Base-by-base conservation (phyloP, 1,140 invertebrate species). In the Pseudomyrmex cubaensis region DNA sequence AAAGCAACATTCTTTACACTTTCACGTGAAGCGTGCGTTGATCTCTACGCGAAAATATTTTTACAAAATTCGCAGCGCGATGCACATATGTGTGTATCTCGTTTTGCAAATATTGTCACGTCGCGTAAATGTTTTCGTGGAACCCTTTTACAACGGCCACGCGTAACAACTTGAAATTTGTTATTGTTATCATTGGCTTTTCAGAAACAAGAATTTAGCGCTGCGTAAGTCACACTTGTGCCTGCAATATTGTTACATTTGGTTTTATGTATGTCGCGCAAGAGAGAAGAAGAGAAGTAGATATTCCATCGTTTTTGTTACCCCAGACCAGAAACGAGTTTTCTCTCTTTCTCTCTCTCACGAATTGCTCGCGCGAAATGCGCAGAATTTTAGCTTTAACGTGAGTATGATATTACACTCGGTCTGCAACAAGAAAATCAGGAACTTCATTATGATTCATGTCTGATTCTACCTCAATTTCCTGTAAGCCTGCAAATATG, bases 401-500 rank as follows among this genome's bases (percentile, higher is more conserved):
- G 15, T 15, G 35, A 17, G 61, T 20, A 61, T 20, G 44, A 77
- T 67, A 77, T 67, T 77, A 25, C 35, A 17, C 70, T 54, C 35
- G 35, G 48, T n/a, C 52, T 78, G 20, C 35, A 48, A 78, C 35
- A 8, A 10, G 75, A 69, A 69, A 69, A 78, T 78, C 75, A 69
- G 52, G 17, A 59, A 70, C 15, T 78, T 78, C 64, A 78, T 80
- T 72, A 72, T 72, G 66, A 80, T 70, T 80, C 54, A 72, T 70
- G 44, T 17, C 20, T 35, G 76, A 80, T 72, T 80, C 76, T 59
- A 80, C 54, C 54, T 80, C 66, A 70, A 80, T 70, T 80, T 80
- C 76, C 76, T 25, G 64, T 48, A 57, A 78, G 44, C 44, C 64
- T 70, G 76, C 66, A 70, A 78, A 70, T 70, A 78, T 59, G 35